phyloP scores from a whole-genome alignment of 2,888 invertebrate genomes.

The Trachelus troglodyta region DNA sequence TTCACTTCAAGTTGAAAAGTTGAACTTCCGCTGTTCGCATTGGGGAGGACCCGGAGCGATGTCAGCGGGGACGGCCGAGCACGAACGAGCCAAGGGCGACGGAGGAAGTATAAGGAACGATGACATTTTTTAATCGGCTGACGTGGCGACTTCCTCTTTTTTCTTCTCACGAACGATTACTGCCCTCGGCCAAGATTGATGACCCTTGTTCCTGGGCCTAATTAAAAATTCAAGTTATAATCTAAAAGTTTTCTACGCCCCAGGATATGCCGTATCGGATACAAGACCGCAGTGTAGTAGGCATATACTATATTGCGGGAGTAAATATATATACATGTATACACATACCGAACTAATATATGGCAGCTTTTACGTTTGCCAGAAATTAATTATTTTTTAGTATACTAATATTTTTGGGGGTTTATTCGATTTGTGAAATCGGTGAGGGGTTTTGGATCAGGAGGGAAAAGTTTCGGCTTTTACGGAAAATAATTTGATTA shows the following conservation, averaged over 20 bases:
- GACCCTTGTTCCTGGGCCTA: neutral
- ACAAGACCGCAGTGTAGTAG: neutral
- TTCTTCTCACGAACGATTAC: neutral
- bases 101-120: neutral
- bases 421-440: too few species aligned
- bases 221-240: constrained; percentile 1
- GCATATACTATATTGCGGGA: neutral
- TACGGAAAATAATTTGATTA: neutral
- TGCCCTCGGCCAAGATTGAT: neutral
- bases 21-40: neutral
- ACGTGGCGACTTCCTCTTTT: neutral
- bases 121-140: constrained; percentile 7
- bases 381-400: neutral
- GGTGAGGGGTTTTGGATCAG: too few species aligned
- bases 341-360: neutral
- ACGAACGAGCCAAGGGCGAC: neutral
- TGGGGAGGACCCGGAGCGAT: neutral
- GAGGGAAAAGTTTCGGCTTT: too few species aligned
- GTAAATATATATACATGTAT: neutral
- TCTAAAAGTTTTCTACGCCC: neutral
- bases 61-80: neutral
- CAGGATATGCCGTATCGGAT: neutral
- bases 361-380: neutral
- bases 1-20: constrained; percentile 19
- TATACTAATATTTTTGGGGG: neutral